Evolutionary conservation across 2,888 invertebrate species (phyloP), one percentile per base, ranked within the genome.

Genomic region (Philopedon plagiatum): DNA sequence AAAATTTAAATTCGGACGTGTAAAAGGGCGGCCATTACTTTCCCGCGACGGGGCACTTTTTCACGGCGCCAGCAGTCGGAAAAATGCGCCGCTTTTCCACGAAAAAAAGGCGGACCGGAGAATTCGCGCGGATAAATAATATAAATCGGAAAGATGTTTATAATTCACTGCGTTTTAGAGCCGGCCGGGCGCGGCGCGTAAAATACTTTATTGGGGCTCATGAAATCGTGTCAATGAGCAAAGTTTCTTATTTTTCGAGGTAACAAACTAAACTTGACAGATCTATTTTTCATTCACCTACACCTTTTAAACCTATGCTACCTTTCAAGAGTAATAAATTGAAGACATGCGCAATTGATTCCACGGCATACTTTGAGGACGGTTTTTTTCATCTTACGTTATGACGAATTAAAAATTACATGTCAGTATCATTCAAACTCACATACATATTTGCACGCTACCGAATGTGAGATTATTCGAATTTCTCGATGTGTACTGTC

Each of bases 1-100:
- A 54, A 65, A 66, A 66, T 66, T 66, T 66, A 66, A 66, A 66
- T 66, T 66, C 26, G 66, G 66, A 66, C 66, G 64, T 49, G 64
- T 41, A 64, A 64, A 64, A 64, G 56, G 54, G 64, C 64, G 64
- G 19, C 64, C 64, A 64, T 64, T 64, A 66, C 34, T 66, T 46
- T 58, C 32, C 41, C 46, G 26, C 44, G 66, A 58, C 57, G 66
- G 58, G 56, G 37, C 56, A 26, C 56, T 65, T 65, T 65, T 65
- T 56, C 56, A 63, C 37, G 7, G 21, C 11, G 19, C 21, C 51
- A 9, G 5, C 51, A 29, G 49, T 26, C 26, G 15, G 51, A 26
- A 29, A 51, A 51, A 51, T 29, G 13, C 51, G 51, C 26, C 26
- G 51, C 15, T 26, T 51, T 51, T 51, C 7, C 51, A 51, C 51